Evolutionary conservation across 2,113 vertebrate species (phyloP).

Genomic region (Theristicus caerulescens): DNA sequence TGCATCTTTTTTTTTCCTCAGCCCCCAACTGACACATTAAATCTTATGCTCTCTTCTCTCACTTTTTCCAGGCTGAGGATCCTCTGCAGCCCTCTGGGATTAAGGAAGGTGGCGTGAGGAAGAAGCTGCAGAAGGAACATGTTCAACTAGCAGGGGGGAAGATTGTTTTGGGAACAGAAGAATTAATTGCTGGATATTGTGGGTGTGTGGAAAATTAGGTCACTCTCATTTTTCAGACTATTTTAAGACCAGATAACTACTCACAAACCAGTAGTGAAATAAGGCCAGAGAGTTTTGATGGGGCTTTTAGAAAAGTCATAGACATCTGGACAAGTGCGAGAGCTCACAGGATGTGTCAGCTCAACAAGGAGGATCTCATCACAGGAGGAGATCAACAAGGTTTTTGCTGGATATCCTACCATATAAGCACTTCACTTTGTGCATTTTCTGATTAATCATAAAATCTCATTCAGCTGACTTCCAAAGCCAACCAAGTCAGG

Average conservation of each 20-base stretch:
- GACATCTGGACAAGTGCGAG: background rate
- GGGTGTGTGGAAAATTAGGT: slow-evolving; percentile 8
- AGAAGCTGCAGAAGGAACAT: background rate
- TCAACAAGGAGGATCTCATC: background rate
- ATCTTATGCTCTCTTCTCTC: background rate
- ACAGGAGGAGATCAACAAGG: background rate
- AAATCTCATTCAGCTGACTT: background rate
- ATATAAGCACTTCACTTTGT: background rate
- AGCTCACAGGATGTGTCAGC: background rate
- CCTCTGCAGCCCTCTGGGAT: background rate
- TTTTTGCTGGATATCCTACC: background rate
- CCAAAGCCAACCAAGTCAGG: background rate
- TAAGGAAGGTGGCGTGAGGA: background rate
- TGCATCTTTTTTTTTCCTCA: background rate
- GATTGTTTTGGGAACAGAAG: background rate
- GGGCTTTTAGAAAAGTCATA: background rate
- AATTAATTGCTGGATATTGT: slow-evolving; percentile 8
- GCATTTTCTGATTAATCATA: background rate
- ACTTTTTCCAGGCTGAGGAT: background rate
- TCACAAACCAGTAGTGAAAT: background rate
- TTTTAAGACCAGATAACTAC: background rate
- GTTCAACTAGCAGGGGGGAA: background rate
- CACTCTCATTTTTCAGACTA: background rate
- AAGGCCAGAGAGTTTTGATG: background rate
- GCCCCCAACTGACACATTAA: background rate